Base-by-base conservation (phyloP, 2,797 vertebrate species). In the Choloepus didactylus region DNA sequence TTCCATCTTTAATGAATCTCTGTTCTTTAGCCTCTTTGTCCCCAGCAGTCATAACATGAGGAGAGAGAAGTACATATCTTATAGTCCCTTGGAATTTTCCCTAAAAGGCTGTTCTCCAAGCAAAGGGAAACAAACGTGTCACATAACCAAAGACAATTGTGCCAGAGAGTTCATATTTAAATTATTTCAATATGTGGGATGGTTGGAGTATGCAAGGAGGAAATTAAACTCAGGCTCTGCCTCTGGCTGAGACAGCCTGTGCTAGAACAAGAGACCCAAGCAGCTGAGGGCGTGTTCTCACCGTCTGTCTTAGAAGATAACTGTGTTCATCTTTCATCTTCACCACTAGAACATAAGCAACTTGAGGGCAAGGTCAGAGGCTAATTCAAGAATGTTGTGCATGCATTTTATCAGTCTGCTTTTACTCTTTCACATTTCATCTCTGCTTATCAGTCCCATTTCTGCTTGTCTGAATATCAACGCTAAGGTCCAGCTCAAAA, bases 1-100 rank as follows among this genome's bases (percentile, higher is more conserved):
- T 90, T 97, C 46, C 72, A 91, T 59, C 19, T 2, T 86, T 69
- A 59, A 41, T 82, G 41, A 95, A 70, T 60, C 27, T 89, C 49
- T 62, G 16, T 62, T 29, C 23, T 67, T 87, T 56, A 14, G 4
- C 9, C n/a, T 21, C 69, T 90, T 56, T 76, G 59, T 46, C 70
- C 49, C 11, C 21, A 79, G 59, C 82, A 41, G 1, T 75, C 25
- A 66, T 66, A 93, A 79, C 23, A 80, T 0, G 15, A 60, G 15
- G 49, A 60, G 60, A 46, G 21, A 87, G 70, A n/a, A 66, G 2
- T 56, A 35, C 21, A 1, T 84, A 11, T 27, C 27, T 49, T 54
- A 49, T 7, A 51, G n/a, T 35, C 70, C 25, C 6, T 83, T 87
- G 69, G 73, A 82, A 85, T 87, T 89, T 82, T 59, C 49, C 56